Conservation (phyloP, 2,113 vertebrate species). For the Seriola rivoliana region DNA sequence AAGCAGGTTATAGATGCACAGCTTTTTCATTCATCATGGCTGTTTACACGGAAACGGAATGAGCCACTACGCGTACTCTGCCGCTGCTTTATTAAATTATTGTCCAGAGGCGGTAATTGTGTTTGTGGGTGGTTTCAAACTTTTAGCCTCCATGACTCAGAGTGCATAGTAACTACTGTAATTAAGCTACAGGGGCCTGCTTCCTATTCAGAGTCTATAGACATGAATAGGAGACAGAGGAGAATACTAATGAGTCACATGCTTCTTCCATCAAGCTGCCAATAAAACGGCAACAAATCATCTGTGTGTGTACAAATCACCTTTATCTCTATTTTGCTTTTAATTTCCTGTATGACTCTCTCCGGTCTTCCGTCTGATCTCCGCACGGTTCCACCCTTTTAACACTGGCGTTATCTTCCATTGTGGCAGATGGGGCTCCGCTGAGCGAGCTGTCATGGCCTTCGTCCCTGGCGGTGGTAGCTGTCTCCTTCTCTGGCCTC, state of each 20-base stretch:
- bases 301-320: constrained; percentile 32
- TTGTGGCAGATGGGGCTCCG: constrained; percentile 89
- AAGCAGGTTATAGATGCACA: constrained; percentile 43
- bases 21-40: constrained; percentile 49
- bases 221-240: constrained; percentile 17
- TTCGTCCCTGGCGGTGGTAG: constrained; percentile 93
- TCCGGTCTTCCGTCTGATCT: constrained; percentile 35
- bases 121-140: constrained; percentile 52
- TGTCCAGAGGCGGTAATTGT: constrained; percentile 38
- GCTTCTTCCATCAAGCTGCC: constrained; percentile 34
- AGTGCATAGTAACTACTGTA: constrained; percentile 33
- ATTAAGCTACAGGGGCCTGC: constrained; percentile 31
- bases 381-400: neutral
- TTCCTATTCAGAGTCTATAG: constrained; percentile 20
- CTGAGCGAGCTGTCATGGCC: constrained; percentile 97
- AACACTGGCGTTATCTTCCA: constrained; percentile 43
- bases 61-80: neutral
- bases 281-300: constrained; percentile 35
- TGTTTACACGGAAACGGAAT: constrained; percentile 36
- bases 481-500: constrained; percentile 95
- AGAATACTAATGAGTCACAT: constrained; percentile 35
- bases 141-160: constrained; percentile 50
- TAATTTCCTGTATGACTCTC: constrained; percentile 56
- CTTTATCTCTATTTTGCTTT: constrained; percentile 40
- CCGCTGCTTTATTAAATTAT: constrained; percentile 49